phyloP scores from a whole-genome alignment of 2,797 vertebrate genomes.

The Pangasius larnaudii region DNA sequence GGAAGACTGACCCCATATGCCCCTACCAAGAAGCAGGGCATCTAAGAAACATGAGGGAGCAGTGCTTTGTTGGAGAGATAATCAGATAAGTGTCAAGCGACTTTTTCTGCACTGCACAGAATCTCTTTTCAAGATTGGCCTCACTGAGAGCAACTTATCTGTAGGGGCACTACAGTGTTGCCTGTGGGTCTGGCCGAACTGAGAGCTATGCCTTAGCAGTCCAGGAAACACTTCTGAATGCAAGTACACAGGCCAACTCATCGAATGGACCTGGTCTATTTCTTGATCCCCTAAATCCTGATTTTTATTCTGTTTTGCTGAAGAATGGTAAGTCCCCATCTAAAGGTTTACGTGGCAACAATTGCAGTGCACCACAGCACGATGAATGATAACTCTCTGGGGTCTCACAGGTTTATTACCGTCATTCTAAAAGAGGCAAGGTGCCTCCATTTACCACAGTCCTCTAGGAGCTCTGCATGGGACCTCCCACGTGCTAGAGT shows the following conservation, averaged over 20 bases:
- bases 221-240: neutral
- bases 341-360: neutral
- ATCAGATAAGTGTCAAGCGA: neutral
- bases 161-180: neutral
- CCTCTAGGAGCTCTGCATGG: neutral
- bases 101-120: neutral
- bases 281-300: neutral
- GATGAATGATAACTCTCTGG: neutral
- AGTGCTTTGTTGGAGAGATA: neutral
- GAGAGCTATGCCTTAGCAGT: too few species aligned
- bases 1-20: neutral
- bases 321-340: neutral
- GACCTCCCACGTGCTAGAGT: neutral
- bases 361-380: neutral
- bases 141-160: neutral
- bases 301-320: neutral
- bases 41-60: neutral
- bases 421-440: neutral
- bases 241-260: neutral
- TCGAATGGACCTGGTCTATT: neutral
- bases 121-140: slow-evolving; percentile 1
- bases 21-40: neutral
- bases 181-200: neutral
- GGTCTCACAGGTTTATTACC: neutral
- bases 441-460: neutral